Evolutionary conservation across 2,113 vertebrate species (phyloP).

Genomic region (Holacanthus passer): DNA sequence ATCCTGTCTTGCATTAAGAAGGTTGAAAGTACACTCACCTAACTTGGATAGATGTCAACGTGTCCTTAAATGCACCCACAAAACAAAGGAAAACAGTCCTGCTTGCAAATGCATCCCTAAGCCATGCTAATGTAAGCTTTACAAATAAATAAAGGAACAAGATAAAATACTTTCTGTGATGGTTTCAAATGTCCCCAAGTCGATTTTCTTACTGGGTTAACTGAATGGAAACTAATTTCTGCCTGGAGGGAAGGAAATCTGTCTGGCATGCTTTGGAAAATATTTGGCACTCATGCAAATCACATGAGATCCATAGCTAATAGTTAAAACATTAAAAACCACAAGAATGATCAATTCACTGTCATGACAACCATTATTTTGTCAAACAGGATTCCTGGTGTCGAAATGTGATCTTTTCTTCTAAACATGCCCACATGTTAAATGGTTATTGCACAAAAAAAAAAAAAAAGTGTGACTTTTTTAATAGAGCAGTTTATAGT

Average conservation of each 20-base stretch:
- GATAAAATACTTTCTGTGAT: not conserved
- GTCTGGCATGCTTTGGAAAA: conserved; percentile 20
- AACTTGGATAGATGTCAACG: not conserved
- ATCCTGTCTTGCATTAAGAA: not conserved
- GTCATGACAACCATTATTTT: conserved; percentile 20
- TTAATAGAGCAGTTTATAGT: not conserved
- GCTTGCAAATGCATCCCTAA: not conserved
- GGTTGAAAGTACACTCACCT: too few species aligned
- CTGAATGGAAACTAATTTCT: conserved; percentile 7
- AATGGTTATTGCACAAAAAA: conserved; percentile 2
- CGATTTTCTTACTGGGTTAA: not conserved
- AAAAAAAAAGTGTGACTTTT: not conserved
- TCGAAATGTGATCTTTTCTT: conserved; percentile 6
- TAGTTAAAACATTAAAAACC: conserved; percentile 22
- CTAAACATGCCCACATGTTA: conserved; percentile 2
- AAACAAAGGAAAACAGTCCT: not conserved
- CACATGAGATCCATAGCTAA: not conserved
- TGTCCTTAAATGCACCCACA: not conserved
- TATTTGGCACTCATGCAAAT: not conserved
- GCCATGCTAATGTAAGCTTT: not conserved
- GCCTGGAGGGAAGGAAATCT: conserved; percentile 18
- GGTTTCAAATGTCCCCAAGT: not conserved
- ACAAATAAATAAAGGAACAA: not conserved
- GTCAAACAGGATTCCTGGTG: conserved; percentile 22
- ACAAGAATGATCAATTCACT: conserved; percentile 12